Conservation (phyloP, 2,797 vertebrate genomes). For the Mus spretus region DNA sequence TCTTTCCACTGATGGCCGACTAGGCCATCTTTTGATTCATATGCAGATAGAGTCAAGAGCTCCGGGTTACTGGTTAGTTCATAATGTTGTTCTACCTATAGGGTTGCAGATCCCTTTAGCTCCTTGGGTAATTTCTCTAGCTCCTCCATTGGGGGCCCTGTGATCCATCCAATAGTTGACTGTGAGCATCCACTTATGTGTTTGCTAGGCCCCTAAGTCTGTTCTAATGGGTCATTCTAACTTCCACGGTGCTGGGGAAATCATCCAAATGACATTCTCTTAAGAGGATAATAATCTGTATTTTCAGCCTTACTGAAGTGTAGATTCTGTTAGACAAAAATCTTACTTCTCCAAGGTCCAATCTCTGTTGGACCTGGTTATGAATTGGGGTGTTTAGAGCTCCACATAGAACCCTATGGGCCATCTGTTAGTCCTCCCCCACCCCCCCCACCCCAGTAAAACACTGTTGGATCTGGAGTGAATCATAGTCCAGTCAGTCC, state of each 20-base stretch:
- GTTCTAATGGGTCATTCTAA: conserved; percentile 45
- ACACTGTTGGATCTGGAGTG: neutral
- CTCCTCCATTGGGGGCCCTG: no score
- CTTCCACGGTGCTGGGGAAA: conserved; percentile 34
- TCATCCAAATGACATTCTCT: conserved; percentile 40
- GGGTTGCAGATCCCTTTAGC: no score
- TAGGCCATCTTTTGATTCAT: no score
- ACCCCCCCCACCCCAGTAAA: neutral
- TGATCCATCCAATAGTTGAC: no score
- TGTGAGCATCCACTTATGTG: no score
- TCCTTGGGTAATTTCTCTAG: no score
- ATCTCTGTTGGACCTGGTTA: neutral
- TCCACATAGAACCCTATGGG: conserved; percentile 19
- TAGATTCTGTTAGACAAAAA: conserved; percentile 50
- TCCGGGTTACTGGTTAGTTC: no score
- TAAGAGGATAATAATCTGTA: neutral
- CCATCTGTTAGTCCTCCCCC: neutral
- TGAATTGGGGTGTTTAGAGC: neutral
- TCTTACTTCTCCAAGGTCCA: conserved; percentile 13
- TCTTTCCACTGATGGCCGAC: no score
- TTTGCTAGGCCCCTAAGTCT: neutral
- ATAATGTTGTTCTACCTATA: no score
- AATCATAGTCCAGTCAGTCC: neutral
- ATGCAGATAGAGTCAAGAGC: no score
- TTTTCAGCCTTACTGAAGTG: conserved; percentile 44